A percentile compares a stretch with the other conserved stretches of the same genome.
Evolutionary conservation across 2,113 vertebrate species (phyloP).

Genomic region (Anser cygnoides): DNA sequence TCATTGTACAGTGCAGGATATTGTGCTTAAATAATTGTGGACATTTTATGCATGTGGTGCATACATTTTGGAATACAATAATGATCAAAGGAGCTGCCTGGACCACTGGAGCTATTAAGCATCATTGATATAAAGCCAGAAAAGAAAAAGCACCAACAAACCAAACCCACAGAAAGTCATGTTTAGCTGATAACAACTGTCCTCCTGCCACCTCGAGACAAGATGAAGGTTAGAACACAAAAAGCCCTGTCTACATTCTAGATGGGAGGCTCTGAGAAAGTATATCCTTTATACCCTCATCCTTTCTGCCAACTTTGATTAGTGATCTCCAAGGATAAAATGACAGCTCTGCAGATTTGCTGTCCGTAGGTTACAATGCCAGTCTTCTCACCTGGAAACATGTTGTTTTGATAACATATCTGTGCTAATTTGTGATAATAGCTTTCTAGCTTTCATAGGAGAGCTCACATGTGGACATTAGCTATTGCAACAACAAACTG

Average conservation of each 20-base stretch:
- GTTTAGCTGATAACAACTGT: neutral
- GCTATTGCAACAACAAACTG: neutral
- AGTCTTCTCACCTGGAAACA: neutral
- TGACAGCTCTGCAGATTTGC: neutral
- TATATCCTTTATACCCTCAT: neutral
- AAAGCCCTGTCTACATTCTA: neutral
- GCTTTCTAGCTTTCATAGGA: neutral
- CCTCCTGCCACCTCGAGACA: neutral
- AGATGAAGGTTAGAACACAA: neutral
- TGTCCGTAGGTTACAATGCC: neutral
- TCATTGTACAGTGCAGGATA: neutral
- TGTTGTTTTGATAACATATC: neutral
- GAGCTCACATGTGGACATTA: neutral
- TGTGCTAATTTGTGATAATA: neutral
- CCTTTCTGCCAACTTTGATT: neutral
- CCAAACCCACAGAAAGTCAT: neutral
- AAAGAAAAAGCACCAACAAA: slow-evolving; percentile 20
- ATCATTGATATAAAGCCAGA: neutral
- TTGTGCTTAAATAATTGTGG: slow-evolving; percentile 1
- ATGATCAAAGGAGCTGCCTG: slow-evolving; percentile 18
- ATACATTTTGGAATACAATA: neutral
- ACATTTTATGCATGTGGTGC: neutral
- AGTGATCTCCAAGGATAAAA: neutral
- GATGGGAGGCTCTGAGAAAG: neutral
- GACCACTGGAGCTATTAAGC: neutral